Percentiles rank a stretch among this genome's conserved stretches.
phyloP scores from a whole-genome alignment of 2,888 invertebrate species.

The Cerastis leucographa region DNA sequence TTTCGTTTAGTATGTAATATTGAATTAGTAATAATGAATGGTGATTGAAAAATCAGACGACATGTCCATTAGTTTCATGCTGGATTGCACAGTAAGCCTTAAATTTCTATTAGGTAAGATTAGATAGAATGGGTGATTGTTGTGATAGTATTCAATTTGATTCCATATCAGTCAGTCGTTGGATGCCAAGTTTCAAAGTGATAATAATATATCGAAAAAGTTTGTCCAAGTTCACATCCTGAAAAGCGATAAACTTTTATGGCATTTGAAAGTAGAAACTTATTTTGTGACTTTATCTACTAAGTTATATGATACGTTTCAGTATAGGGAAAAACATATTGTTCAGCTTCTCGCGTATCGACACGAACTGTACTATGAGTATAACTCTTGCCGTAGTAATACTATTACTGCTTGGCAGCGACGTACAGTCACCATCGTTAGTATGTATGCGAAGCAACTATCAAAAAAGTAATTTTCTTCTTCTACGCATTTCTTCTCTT shows the following conservation, averaged over 20 bases:
- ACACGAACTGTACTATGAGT: neutral
- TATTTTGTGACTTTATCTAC: constrained; percentile 44
- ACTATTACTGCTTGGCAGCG: neutral
- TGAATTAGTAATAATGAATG: neutral
- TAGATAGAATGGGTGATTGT: neutral
- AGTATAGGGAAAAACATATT: constrained; percentile 10
- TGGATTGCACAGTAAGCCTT: neutral
- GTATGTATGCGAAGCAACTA: neutral
- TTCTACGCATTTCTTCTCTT: neutral
- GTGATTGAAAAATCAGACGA: no score
- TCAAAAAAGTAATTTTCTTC: neutral
- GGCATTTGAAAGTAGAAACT: constrained; percentile 49
- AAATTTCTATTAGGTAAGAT: neutral
- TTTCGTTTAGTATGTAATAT: neutral
- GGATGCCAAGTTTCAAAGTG: constrained; percentile 15
- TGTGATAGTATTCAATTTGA: constrained; percentile 19
- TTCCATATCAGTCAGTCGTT: constrained; percentile 24
- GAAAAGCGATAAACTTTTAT: constrained; percentile 55
- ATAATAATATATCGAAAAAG: constrained; percentile 49
- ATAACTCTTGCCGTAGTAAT: neutral
- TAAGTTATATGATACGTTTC: constrained; percentile 21
- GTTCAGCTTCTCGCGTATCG: neutral
- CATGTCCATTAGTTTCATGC: neutral
- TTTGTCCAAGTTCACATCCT: constrained; percentile 43
- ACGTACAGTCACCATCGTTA: neutral